Base-by-base conservation (phyloP, 1,140 invertebrate species). In the Tenebrio molitor region DNA sequence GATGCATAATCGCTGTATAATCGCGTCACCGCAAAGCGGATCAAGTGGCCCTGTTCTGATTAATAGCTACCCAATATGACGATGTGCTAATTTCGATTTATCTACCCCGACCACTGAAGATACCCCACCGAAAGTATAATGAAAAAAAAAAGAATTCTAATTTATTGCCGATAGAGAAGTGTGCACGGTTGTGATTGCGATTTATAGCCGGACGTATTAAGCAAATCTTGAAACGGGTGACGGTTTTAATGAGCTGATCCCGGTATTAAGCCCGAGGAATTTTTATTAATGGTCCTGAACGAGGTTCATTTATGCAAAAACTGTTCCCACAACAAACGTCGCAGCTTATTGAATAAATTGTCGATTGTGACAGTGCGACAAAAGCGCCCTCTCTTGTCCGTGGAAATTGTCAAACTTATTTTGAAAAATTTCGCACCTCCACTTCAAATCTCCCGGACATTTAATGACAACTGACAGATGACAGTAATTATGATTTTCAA, bases 31-130 rank as follows among this genome's bases (percentile, higher is more conserved):
- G 58, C 70, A 74, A 76, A 76, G 74, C 75, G 75, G 75, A 77
- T 77, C 73, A 77, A 69, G 70, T 70, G 70, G 73, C 58, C 42
- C 64, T 58, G 64, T 46, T 67, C 63, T 77, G 75, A 77, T 77
- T 77, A 77, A 77, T 77, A 71, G 75, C 70, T 73, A 73, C 75
- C 73, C 75, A 75, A 75, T 77, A 75, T 77, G 75, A 77, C 73
- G 75, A 68, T 71, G 70, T 71, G 69, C 70, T 77, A 77, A 77
- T 77, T 77, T 74, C 69, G 75, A 77, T 77, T 77, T 77, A 77
- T 77, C 75, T 76, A 36, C 33, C 39, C 39, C 64, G 64, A 44
- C 64, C 64, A 66, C 34, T 23, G 36, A 41, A 29, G 58, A 21
- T 17, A 15, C 36, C 33, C 50, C 19, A 10, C n/a, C 10, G 50